Evolutionary conservation across 2,888 invertebrate genomes (phyloP), one percentile per base, ranked within the genome.

Genomic region (Hirtodrosophila alboralis): DNA sequence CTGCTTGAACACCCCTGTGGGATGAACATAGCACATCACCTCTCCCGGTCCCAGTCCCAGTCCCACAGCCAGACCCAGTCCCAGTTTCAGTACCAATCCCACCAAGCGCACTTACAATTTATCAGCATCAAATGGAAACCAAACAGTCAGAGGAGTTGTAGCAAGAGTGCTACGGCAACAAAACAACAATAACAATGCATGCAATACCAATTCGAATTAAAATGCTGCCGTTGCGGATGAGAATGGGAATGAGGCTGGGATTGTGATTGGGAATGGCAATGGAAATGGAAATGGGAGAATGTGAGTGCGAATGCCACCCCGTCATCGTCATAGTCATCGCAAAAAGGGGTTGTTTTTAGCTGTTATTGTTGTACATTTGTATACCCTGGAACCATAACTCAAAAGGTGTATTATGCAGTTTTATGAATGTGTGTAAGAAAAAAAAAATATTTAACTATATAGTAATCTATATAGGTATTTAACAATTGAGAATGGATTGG

Each of bases 71-170:
- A 1, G 18, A 4, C 18, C 18, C 18, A 4, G 18, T 18, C 34
- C 44, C 34, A 26, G 18, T 14, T 16, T 21, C 48, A 38, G 8
- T 49, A 38, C 4, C 33, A 66, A 49, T 51, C 43, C 57, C 70
- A 61, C 71, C 71, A 65, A 66, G 65, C 76, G 80, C 77, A 75
- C 80, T 81, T 74, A 81, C 81, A 84, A 84, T 81, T 81, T 81
- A 81, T 81, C 81, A 84, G 81, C 84, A 81, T 81, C 81, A 81
- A 81, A 84, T 81, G 81, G 81, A 81, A 81, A 81, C 81, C 80
- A 78, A 81, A 81, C 74, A 71, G 57, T 49, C 37, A 54, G 68
- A 43, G 56, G 33, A n/a, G 34, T 48, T 36, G 38, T 34, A 44
- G 67, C 41, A 54, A 58, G 71, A 54, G 36, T 59, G 74, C 53